Conservation (phyloP, 2,113 vertebrate species). For the Ammodytes marinus region DNA sequence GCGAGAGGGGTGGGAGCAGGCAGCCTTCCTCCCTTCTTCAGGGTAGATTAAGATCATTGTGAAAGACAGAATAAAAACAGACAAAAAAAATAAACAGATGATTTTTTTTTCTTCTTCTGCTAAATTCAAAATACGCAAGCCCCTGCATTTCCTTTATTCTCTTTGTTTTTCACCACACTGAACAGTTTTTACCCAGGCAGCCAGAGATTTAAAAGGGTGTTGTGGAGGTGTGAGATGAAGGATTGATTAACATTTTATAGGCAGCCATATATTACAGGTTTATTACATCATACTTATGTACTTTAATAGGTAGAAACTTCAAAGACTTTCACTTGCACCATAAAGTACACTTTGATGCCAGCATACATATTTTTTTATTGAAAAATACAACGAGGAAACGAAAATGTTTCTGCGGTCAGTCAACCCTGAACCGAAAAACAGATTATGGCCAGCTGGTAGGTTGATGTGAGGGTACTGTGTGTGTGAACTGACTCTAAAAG, state of each 20-base stretch:
- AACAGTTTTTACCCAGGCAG: conserved; percentile 45
- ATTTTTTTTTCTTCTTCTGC: conserved; percentile 32
- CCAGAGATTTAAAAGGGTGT: conserved; percentile 46
- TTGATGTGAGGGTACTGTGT: conserved; percentile 74
- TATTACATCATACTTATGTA: conserved; percentile 43
- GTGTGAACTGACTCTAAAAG: conserved; percentile 79
- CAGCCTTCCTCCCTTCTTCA: conserved; percentile 51
- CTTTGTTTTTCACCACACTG: conserved; percentile 52
- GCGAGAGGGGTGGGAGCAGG: conserved; percentile 48
- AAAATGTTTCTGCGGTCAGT: conserved; percentile 67
- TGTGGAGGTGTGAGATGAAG: conserved; percentile 49
- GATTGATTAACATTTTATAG: conserved; percentile 65
- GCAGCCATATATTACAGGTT: conserved; percentile 49
- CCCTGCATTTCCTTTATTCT: conserved; percentile 38
- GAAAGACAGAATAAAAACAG: conserved; percentile 57
- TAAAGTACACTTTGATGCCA: conserved; percentile 44
- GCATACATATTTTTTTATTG: conserved; percentile 9
- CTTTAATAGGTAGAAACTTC: conserved; percentile 18
- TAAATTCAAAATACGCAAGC: conserved; percentile 51
- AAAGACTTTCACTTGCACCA: conserved; percentile 34
- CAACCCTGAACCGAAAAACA: conserved; percentile 69
- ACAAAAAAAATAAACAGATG: not conserved
- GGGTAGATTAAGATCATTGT: conserved; percentile 68
- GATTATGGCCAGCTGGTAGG: conserved; percentile 69
- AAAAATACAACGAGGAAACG: conserved; percentile 40